phyloP scores from a whole-genome alignment of 1,140 invertebrate species.

The Cyclina sinensis region DNA sequence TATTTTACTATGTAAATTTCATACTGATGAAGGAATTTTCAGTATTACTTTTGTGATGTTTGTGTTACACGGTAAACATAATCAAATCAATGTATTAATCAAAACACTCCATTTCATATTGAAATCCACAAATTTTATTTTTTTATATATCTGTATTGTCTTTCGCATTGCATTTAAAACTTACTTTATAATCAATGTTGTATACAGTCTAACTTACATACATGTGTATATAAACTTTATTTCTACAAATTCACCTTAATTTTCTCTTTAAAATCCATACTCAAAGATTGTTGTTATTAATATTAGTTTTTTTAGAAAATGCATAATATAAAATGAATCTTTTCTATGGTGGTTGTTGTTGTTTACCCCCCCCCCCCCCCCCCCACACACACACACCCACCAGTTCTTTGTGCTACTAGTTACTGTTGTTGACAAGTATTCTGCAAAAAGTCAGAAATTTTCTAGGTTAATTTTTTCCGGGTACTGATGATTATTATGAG shows the following conservation, averaged over 20 bases:
- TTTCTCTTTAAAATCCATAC: constrained; percentile 16
- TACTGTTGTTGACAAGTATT: too few relatives aligned
- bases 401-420: too few relatives aligned
- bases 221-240: not conserved
- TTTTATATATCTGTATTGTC: not conserved
- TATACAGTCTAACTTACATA: not conserved
- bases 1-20: too few relatives aligned
- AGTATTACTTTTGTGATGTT: too few relatives aligned
- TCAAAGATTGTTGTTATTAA: constrained; percentile 20
- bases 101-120: not conserved
- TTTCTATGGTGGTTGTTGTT: too few relatives aligned
- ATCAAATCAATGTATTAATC: not conserved
- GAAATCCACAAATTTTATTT: not conserved
- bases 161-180: not conserved
- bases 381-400: too few relatives aligned
- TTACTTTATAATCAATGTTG: not conserved
- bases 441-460: too few relatives aligned
- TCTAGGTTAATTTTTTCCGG: too few relatives aligned
- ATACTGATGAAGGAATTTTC: too few relatives aligned
- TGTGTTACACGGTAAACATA: not conserved
- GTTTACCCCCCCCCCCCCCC: too few relatives aligned
- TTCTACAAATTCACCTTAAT: not conserved
- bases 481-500: too few relatives aligned
- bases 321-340: constrained; percentile 24
- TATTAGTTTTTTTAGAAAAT: constrained; percentile 37